phyloP scores from a whole-genome alignment of 1,140 invertebrate genomes.

The Drosophila takahashii region DNA sequence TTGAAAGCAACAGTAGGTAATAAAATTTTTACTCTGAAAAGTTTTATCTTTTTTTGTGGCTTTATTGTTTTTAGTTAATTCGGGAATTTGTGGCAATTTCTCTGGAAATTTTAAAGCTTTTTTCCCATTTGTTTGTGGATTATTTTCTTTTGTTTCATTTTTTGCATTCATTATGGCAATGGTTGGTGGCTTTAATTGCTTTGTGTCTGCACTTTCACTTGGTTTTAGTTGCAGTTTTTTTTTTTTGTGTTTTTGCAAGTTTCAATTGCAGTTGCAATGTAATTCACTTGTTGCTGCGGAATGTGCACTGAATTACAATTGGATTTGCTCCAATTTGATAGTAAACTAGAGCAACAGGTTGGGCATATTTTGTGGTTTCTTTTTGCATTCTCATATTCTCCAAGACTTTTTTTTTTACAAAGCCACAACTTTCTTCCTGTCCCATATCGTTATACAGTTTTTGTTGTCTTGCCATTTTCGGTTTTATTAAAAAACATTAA shows the following conservation, averaged over 20 bases:
- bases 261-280: conserved; percentile 18
- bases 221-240: conserved; percentile 16
- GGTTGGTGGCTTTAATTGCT: conserved; percentile 39
- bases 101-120: conserved; percentile 16
- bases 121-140: conserved; percentile 3
- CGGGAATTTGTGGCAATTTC: conserved; percentile 18
- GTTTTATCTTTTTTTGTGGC: conserved; percentile 15
- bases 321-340: conserved; percentile 20
- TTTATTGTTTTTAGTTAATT: conserved; percentile 5
- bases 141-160: conserved; percentile 19
- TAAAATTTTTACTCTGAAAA: not conserved
- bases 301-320: conserved; percentile 4
- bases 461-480: conserved; percentile 17
- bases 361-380: not conserved
- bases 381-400: not conserved
- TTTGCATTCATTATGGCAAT: conserved; percentile 12
- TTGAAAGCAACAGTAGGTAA: conserved; percentile 11
- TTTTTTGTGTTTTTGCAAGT: conserved; percentile 19
- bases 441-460: not conserved
- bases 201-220: conserved; percentile 37
- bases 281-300: conserved; percentile 37
- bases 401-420: not conserved
- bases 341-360: conserved; percentile 19
- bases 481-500: conserved; percentile 48
- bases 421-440: conserved; percentile 20